These are phyloP conservation scores for Meteorus colon DNA, from an alignment of 2,888 invertebrate genomes.

Conservation along the genomic window DNA sequence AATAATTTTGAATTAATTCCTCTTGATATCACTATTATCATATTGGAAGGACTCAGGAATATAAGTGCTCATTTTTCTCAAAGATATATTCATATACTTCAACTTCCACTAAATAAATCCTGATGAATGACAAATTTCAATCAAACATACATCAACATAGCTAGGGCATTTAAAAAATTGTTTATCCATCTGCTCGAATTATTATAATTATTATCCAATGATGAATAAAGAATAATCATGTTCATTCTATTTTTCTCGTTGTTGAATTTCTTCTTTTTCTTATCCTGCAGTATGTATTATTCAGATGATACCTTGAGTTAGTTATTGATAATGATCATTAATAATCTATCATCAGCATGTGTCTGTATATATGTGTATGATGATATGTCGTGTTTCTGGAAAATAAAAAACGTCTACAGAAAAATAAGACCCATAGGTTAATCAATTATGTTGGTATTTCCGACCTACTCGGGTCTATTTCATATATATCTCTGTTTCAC, in stretches of 20 bases:
- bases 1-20: too few relatives aligned
- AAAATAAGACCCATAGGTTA: constrained; percentile 39
- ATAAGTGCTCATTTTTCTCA: too few relatives aligned
- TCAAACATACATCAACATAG: too few relatives aligned
- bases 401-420: constrained; percentile 21
- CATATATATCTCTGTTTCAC: constrained; percentile 47
- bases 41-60: too few relatives aligned
- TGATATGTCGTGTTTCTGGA: background rate
- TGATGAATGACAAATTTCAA: too few relatives aligned
- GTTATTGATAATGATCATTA: background rate
- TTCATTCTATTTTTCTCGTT: background rate
- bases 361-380: background rate
- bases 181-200: too few relatives aligned
- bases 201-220: too few relatives aligned
- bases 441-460: constrained; percentile 50
- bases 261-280: background rate
- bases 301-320: background rate
- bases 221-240: too few relatives aligned
- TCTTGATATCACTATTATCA: too few relatives aligned
- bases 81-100: too few relatives aligned
- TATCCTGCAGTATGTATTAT: background rate
- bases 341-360: constrained; percentile 1
- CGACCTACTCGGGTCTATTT: constrained; percentile 48
- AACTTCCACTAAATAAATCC: too few relatives aligned
- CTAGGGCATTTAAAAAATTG: too few relatives aligned